A percentile compares a stretch with the other conserved stretches of the same genome.
These are phyloP conservation scores for Gnatocerus cornutus DNA, from an alignment of 2,888 invertebrate species.

Conservation along the genomic window DNA sequence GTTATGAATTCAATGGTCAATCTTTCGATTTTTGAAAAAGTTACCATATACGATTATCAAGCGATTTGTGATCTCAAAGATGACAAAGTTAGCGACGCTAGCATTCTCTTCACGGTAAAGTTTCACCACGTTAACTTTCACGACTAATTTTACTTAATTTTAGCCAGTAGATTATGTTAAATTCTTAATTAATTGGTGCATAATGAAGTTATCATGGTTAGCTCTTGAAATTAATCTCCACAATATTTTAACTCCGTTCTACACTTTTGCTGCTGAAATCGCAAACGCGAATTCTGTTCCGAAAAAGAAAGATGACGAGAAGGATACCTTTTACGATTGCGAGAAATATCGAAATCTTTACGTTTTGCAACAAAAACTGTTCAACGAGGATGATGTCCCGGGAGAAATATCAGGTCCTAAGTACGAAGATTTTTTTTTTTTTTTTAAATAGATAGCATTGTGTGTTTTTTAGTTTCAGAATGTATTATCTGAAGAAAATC, in stretches of 20 bases:
- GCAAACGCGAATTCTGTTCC: not conserved
- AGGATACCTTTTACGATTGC: constrained; percentile 65
- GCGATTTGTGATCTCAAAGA: constrained; percentile 79
- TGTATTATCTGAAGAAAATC: constrained; percentile 82
- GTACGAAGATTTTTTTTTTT: not conserved
- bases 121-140: not conserved
- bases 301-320: constrained; percentile 60
- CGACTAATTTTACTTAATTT: constrained; percentile 1
- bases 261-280: constrained; percentile 52
- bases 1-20: constrained; percentile 85
- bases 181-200: constrained; percentile 70
- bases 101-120: constrained; percentile 65
- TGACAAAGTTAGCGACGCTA: constrained; percentile 60
- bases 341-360: constrained; percentile 63
- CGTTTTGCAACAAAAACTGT: constrained; percentile 55
- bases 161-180: constrained; percentile 63
- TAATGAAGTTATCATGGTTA: constrained; percentile 67
- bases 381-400: constrained; percentile 48
- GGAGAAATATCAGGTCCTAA: constrained; percentile 29
- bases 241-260: constrained; percentile 57
- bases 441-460: not conserved
- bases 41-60: constrained; percentile 90
- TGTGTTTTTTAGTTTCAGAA: constrained; percentile 66
- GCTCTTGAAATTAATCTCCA: constrained; percentile 63
- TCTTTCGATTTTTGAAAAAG: constrained; percentile 81